phyloP scores from a whole-genome alignment of 1,140 invertebrate species.

The Drosophila sulfurigaster region DNA sequence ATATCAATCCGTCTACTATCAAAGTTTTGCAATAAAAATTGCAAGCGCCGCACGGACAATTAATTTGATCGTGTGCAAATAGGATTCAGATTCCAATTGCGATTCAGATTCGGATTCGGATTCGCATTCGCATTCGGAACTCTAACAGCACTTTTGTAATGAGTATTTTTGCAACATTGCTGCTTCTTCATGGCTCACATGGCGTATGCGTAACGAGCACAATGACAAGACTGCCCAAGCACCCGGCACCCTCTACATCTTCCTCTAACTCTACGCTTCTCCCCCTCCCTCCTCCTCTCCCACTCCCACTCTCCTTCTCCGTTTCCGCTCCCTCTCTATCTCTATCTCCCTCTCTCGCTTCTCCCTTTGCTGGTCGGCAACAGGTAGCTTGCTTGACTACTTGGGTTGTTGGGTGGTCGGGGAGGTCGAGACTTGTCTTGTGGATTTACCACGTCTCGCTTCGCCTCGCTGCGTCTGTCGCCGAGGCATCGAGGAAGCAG shows the following conservation, averaged over 20 bases:
- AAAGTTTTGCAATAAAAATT: conserved; percentile 74
- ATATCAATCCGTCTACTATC: conserved; percentile 3
- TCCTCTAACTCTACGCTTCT: not conserved
- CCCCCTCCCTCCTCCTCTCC: not conserved
- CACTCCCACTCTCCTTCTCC: not conserved
- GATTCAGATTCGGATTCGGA: no score
- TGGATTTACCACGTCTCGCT: conserved; percentile 29
- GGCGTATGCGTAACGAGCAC: conserved; percentile 35
- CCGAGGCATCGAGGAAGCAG: not conserved
- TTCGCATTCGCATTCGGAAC: not conserved
- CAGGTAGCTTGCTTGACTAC: conserved; percentile 34
- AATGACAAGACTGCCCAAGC: conserved; percentile 10
- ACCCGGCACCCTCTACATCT: not conserved
- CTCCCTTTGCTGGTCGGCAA: conserved; percentile 22
- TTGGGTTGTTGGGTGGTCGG: not conserved
- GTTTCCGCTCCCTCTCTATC: no score
- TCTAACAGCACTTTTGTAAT: conserved; percentile 8
- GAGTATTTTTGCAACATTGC: not conserved
- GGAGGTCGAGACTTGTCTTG: conserved; percentile 23
- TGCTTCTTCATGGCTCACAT: not conserved
- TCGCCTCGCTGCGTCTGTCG: conserved; percentile 29
- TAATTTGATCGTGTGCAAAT: conserved; percentile 26
- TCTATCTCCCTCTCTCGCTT: not conserved
- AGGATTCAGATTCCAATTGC: not conserved
- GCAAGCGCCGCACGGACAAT: conserved; percentile 30